Evolutionary conservation across 2,113 vertebrate genomes (phyloP), one percentile per base, ranked within the genome.

Genomic region (Pogonocichla stellata): DNA sequence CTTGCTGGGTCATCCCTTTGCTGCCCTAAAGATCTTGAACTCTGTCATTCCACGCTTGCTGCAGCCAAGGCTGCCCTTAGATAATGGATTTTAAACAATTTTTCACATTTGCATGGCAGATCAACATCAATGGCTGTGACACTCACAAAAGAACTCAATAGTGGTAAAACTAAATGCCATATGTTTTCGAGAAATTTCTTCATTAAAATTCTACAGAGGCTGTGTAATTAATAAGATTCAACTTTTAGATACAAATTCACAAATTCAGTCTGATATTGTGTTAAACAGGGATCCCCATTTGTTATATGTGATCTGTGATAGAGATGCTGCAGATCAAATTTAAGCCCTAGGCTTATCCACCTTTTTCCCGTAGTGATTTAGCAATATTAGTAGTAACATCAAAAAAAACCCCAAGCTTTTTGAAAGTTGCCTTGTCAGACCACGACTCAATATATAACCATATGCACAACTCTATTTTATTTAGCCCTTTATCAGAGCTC

Each of bases 351-450:
- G 9, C 12, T 71, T n/a, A 40, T 40, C 5, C 14, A 51, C 2
- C 3, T 60, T 69, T 87, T 64, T 18, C 28, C 11, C 6, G n/a
- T 62, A 74, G 5, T 34, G 28, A 48, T 36, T 5, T 45, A 81
- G 7, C 14, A 91, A 66, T 19, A 22, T 10, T 45, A 66, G 4
- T 2, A 57, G 7, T 6, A 92, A 24, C 7, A 60, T 9, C 12
- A 36, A 51, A 85, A 88, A 79, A 71, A 0, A 0, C 0, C 6
- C 5, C 1, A 13, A 24, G 5, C 2, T 47, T 69, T 83, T 69
- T 87, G 26, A 8, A 78, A 85, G 8, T 40, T 66, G 13, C 9
- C 12, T 40, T 69, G 13, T 60, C 43, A 60, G 40, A 25, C 10
- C 9, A 28, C 40, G 19, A 48, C 24, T 69, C 34, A 33, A 14